Percentiles rank a stretch among this genome's conserved stretches.
phyloP scores from a whole-genome alignment of 1,140 invertebrate species.

The Drepana arcuata region DNA sequence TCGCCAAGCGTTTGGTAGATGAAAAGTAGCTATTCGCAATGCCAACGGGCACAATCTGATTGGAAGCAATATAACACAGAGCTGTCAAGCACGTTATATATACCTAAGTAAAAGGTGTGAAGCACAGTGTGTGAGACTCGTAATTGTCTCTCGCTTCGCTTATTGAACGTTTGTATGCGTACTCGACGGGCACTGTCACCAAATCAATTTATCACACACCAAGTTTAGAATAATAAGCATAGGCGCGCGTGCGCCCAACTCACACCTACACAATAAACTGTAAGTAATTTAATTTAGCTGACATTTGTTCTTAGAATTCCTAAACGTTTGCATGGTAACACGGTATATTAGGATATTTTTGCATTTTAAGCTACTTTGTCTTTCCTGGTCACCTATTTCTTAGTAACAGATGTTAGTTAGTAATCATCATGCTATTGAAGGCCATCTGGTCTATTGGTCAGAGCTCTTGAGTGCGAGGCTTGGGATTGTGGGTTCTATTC shows the following conservation, averaged over 20 bases:
- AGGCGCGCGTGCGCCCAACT: slow-evolving; percentile 38
- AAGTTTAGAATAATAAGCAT: slow-evolving; percentile 48
- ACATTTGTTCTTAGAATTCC: slow-evolving; percentile 29
- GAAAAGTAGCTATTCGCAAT: no score
- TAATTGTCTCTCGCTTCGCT: slow-evolving; percentile 39
- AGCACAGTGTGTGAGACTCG: slow-evolving; percentile 14
- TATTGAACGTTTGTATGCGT: slow-evolving; percentile 42
- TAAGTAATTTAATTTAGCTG: slow-evolving; percentile 44
- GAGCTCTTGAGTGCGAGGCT: no score
- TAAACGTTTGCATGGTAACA: slow-evolving; percentile 1
- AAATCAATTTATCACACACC: slow-evolving; percentile 57
- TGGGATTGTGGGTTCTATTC: no score
- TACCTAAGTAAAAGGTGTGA: slow-evolving; percentile 11
- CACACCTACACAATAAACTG: slow-evolving; percentile 50
- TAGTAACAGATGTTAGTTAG: no score
- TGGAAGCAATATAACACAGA: not conserved
- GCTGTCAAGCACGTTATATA: not conserved
- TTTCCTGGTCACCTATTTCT: no score
- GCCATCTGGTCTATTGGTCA: no score
- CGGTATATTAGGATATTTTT: no score
- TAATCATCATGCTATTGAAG: no score
- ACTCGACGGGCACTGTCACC: slow-evolving; percentile 39
- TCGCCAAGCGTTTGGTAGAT: no score
- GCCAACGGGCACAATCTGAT: no score
- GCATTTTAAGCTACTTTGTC: no score